Conservation (phyloP, 2,888 invertebrate species). For the Hydraecia micacea region DNA sequence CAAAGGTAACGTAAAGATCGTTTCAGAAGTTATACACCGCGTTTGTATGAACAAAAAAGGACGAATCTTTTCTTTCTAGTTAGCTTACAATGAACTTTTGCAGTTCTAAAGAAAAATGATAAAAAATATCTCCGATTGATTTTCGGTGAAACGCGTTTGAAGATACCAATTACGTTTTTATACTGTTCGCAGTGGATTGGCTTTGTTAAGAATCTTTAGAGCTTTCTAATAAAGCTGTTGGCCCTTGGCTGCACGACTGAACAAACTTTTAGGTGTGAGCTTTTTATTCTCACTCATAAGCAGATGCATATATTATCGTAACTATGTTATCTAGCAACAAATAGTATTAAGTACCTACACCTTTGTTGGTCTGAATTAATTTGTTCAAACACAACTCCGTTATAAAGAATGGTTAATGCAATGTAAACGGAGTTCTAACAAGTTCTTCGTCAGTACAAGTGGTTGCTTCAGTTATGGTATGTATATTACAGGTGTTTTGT, state of each 20-base stretch:
- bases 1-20: conserved; percentile 40
- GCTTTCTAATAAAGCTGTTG: conserved; percentile 39
- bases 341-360: conserved; percentile 45
- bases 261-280: conserved; percentile 37
- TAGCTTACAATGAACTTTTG: conserved; percentile 42
- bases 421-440: conserved; percentile 55
- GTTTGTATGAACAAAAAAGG: conserved; percentile 24
- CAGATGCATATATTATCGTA: conserved; percentile 52
- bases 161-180: conserved; percentile 54
- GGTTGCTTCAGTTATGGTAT: conserved; percentile 57
- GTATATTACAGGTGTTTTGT: conserved; percentile 52
- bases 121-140: conserved; percentile 54
- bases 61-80: conserved; percentile 37
- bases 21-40: conserved; percentile 49
- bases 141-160: conserved; percentile 49
- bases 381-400: conserved; percentile 57
- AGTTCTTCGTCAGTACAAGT: conserved; percentile 32
- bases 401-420: conserved; percentile 52
- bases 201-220: conserved; percentile 35
- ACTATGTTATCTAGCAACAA: conserved; percentile 51
- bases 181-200: conserved; percentile 29
- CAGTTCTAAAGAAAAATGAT: conserved; percentile 49
- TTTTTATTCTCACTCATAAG: conserved; percentile 40
- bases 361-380: conserved; percentile 56
- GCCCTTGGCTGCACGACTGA: conserved; percentile 23